These are phyloP conservation scores for Pterocles gutturalis DNA, from an alignment of 2,113 vertebrate genomes.

Conservation along the genomic window DNA sequence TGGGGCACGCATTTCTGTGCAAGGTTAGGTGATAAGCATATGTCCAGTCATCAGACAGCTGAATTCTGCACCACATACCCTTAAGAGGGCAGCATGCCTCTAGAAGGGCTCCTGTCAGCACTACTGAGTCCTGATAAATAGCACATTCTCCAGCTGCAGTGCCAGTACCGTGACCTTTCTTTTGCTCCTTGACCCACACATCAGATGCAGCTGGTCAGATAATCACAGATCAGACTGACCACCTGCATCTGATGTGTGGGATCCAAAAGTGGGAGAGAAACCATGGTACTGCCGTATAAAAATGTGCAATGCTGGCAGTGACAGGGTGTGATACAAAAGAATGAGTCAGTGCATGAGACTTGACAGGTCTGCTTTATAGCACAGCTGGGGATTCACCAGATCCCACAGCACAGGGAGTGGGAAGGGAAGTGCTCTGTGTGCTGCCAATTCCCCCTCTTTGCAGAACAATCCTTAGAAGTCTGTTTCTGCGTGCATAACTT, in stretches of 20 bases:
- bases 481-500: neutral
- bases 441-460: constrained; percentile 10
- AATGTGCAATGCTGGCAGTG: neutral
- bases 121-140: neutral
- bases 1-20: neutral
- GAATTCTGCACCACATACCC: neutral
- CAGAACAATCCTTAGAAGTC: constrained; percentile 1
- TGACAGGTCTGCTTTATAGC: constrained; percentile 50
- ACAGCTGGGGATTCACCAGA: constrained; percentile 61
- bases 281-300: neutral
- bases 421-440: constrained; percentile 42
- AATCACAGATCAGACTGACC: constrained; percentile 43
- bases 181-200: constrained; percentile 62
- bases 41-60: neutral
- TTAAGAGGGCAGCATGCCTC: neutral
- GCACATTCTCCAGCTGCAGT: constrained; percentile 54
- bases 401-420: neutral
- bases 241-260: constrained; percentile 37
- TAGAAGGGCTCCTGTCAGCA: neutral
- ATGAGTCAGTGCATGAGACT: constrained; percentile 4
- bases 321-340: neutral
- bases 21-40: neutral
- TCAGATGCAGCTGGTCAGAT: constrained; percentile 52
- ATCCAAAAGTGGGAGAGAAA: neutral
- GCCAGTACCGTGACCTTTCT: constrained; percentile 31